Conservation (phyloP, 2,113 vertebrate genomes). For the Mionectes macconnelli region DNA sequence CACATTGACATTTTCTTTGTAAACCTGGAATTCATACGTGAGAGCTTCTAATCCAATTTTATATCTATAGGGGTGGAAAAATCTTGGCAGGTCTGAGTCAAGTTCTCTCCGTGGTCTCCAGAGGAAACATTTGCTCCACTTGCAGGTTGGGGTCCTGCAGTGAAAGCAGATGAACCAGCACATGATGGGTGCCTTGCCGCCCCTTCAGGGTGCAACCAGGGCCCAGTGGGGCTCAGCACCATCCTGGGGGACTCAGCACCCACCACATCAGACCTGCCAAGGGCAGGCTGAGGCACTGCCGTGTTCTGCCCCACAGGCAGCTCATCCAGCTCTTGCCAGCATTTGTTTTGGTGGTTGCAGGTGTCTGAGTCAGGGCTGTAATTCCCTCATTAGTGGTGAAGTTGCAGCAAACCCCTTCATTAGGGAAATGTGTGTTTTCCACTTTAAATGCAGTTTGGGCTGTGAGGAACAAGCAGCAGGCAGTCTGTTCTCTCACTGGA, state of each 20-base stretch:
- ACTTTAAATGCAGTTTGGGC: not conserved
- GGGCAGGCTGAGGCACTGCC: not conserved
- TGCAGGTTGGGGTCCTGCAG: conserved; percentile 84
- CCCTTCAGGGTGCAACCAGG: not conserved
- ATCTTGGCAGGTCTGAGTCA: not conserved
- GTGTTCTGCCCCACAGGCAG: not conserved
- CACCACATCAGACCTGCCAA: accelerated
- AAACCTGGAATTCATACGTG: not conserved
- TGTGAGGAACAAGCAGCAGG: not conserved
- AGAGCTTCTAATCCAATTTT: not conserved
- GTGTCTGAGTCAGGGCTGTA: not conserved
- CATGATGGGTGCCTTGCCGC: accelerated
- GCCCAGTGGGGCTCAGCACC: not conserved
- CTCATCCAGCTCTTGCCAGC: not conserved
- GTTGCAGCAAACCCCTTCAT: not conserved
- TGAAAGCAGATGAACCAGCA: conserved; percentile 41
- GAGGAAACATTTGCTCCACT: conserved; percentile 56
- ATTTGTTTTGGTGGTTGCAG: not conserved
- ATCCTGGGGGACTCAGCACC: not conserved
- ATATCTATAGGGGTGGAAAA: not conserved
- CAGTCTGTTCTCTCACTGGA: not conserved
- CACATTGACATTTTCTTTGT: not conserved
- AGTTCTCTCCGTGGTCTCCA: not conserved
- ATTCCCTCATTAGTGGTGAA: not conserved
- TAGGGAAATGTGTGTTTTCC: not conserved